Evolutionary conservation across 2,888 invertebrate species (phyloP), one percentile per base, ranked within the genome.

Genomic region (Erynnis tages): DNA sequence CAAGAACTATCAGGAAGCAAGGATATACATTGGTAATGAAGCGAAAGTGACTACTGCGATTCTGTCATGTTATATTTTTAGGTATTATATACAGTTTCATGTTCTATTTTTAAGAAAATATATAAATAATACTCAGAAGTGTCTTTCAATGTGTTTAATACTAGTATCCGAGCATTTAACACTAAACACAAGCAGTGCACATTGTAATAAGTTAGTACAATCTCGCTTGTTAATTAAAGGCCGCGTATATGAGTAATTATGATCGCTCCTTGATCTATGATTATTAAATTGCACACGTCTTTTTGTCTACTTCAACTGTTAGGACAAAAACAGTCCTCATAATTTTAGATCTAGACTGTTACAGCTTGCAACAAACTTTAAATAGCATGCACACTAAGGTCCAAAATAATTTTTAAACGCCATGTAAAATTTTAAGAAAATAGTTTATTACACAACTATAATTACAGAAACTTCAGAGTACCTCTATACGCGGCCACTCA

Each of bases 21-120:
- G 73, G 92, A 93, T 65, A 80, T 93, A 13, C 92, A 91, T 72
- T 95, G 95, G 94, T 94, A 72, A 90, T 2, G n/a, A 30, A 19
- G 7, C 13, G 4, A 19, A 2, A 37, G 19, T 19, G n/a, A n/a
- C n/a, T n/a, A n/a, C n/a, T n/a, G n/a, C n/a, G n/a, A n/a, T n/a
- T n/a, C n/a, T n/a, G n/a, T n/a, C n/a, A n/a, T n/a, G n/a, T 13
- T 23, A 21, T 2, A 8, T 27, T 27, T 27, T 8, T 27, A 2
- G 8, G 7, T 7, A 2, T 27, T 27, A 37, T 37, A 19, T 19
- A n/a, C 40, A n/a, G n/a, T n/a, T n/a, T n/a, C n/a, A n/a, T n/a
- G n/a, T 11, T 21, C 10, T 38, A 32, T 19, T 40, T 6, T 30
- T 25, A 37, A 29, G 14, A 19, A 19, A 29, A 35, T n/a, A n/a